Evolutionary conservation across 2,797 vertebrate species (phyloP), one percentile per base, ranked within the genome.

Genomic region (Nothura maculosa): DNA sequence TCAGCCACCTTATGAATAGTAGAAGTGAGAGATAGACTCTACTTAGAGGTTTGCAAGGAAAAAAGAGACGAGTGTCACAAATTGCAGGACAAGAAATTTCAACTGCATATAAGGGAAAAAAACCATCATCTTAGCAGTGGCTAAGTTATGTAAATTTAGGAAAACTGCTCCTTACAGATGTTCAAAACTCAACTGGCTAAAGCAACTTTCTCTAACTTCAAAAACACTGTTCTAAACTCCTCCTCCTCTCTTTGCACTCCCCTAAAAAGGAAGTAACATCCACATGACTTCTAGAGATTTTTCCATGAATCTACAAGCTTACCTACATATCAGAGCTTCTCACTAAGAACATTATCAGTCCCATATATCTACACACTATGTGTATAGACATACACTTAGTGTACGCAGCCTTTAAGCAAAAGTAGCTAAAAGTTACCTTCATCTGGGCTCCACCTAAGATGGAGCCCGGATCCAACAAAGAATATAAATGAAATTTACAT

Each of bases 281-380:
- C 20, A 40, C 54, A 63, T 86, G 0, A 28, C 32, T 40, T 52
- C 22, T 6, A 14, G 67, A 18, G 3, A 8, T 20, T 45, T 32
- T 81, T 13, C 25, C 24, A 24, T 62, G 4, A 73, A 20, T 30
- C 20, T 18, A 1, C 34, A 7, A 22, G 20, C 20, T 16, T 36
- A 75, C 14, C 30, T 40, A 17, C 4, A 57, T 43, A n/a, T 24
- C 45, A 13, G 9, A 68, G 25, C 40, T 57, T 34, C 8, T 55
- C 6, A 5, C 19, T 55, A 55, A 55, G 30, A n/a, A 55, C 17
- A 19, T 5, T 91, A 80, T 10, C 45, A 47, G 11, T 54, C 22
- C 73, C 48, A 3, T 14, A 43, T n/a, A 27, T 61, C 9, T 7
- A 20, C 0, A 0, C 2, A n/a, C n/a, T n/a, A n/a, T n/a, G n/a